A percentile compares a stretch with the other conserved stretches of the same genome.
Conservation (phyloP, 2,888 invertebrate species). For the Meganola albula region DNA sequence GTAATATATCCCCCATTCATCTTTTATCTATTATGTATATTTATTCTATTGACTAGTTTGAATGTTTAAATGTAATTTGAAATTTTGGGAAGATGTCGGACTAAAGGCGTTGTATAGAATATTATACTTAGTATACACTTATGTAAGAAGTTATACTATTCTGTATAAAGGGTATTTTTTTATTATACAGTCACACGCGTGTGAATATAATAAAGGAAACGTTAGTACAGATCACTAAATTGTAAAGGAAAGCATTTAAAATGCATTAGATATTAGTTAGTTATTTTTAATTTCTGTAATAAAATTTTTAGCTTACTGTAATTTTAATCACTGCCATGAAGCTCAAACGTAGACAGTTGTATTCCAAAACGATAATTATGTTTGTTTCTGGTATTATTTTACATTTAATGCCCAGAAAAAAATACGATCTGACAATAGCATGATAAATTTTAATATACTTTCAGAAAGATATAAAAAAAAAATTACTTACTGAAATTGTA, state of each 20-base stretch:
- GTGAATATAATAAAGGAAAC: not conserved
- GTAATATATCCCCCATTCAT: too few relatives aligned
- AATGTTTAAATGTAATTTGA: conserved; percentile 9
- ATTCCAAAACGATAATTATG: too few relatives aligned
- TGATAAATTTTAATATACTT: too few relatives aligned
- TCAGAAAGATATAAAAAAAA: too few relatives aligned
- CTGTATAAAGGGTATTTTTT: conserved; percentile 3
- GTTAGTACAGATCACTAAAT: not conserved
- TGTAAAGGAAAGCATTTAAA: not conserved
- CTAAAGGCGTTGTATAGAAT: conserved; percentile 45
- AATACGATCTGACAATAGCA: too few relatives aligned
- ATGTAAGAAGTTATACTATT: conserved; percentile 11
- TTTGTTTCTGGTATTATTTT: too few relatives aligned
- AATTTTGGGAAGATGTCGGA: conserved; percentile 35
- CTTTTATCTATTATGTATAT: too few relatives aligned
- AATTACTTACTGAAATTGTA: too few relatives aligned
- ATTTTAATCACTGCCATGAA: too few relatives aligned
- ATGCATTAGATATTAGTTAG: conserved; percentile 6
- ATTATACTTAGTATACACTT: conserved; percentile 30
- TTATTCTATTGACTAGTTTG: too few relatives aligned
- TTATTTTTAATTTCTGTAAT: conserved; percentile 1
- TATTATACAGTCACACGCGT: conserved; percentile 5
- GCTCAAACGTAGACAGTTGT: too few relatives aligned
- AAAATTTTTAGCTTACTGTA: conserved; percentile 1
- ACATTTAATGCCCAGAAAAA: too few relatives aligned